Conservation (phyloP, 2,113 vertebrate species). For the Okapia johnstoni region DNA sequence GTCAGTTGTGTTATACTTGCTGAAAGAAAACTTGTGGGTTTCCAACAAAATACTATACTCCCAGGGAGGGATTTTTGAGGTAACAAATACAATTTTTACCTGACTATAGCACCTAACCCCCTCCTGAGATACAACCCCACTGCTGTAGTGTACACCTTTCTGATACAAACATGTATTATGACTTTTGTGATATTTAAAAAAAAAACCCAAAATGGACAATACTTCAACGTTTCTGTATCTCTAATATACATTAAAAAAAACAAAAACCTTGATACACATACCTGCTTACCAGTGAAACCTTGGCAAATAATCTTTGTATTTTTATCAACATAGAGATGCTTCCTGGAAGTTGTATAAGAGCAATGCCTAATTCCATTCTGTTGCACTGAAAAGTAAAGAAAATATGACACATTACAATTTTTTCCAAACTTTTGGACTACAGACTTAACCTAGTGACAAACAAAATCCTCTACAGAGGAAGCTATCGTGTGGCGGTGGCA, state of each 20-base stretch:
- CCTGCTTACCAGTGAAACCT: conserved; percentile 99
- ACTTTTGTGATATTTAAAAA: background rate
- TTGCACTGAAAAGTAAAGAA: conserved; percentile 85
- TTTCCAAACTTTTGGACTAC: background rate
- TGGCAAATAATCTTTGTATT: conserved; percentile 97
- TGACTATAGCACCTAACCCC: background rate
- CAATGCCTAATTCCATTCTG: conserved; percentile 92
- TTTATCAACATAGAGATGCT: conserved; percentile 92
- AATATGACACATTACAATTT: conserved; percentile 30
- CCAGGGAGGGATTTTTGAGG: background rate
- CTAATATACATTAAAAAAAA: background rate
- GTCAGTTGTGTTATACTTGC: background rate
- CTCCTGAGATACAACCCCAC: background rate
- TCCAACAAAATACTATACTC: background rate
- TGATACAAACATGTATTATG: background rate
- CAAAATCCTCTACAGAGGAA: background rate
- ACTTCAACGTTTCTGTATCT: background rate
- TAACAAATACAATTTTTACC: conserved; percentile 2
- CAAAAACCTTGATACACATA: conserved; percentile 73
- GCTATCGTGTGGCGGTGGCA: background rate
- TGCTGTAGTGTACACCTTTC: background rate
- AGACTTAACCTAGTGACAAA: background rate
- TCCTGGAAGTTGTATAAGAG: conserved; percentile 86
- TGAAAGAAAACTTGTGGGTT: background rate
- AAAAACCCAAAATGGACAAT: background rate